A percentile compares a stretch with the other conserved stretches of the same genome.
Evolutionary conservation across 2,888 invertebrate genomes (phyloP).

Genomic region (Hanleya hanleyi): DNA sequence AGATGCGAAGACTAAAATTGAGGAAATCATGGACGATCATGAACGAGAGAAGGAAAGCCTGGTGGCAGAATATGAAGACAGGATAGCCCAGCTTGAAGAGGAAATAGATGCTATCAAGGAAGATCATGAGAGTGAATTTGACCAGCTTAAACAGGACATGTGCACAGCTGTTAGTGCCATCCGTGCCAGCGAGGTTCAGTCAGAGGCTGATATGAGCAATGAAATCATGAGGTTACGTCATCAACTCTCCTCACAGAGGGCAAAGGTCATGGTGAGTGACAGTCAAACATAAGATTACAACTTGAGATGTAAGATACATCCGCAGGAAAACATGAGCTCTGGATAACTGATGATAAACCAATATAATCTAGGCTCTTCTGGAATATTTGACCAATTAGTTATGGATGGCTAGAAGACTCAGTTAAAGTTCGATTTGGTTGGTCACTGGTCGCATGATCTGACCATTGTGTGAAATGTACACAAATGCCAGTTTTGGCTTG

Average conservation of each 20-base stretch:
- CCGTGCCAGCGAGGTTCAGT: slow-evolving; percentile 59
- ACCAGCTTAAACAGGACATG: slow-evolving; percentile 70
- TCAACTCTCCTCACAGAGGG: slow-evolving; percentile 55
- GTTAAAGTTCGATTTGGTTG: too few species aligned
- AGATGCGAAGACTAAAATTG: slow-evolving; percentile 36
- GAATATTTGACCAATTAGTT: too few species aligned
- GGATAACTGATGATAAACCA: too few species aligned
- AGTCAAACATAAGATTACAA: too few species aligned
- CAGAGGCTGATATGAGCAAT: slow-evolving; percentile 50
- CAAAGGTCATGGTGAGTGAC: slow-evolving; percentile 51
- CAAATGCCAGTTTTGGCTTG: too few species aligned
- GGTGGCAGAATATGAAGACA: slow-evolving; percentile 52
- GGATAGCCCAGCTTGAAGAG: slow-evolving; percentile 36
- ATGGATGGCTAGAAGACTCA: too few species aligned
- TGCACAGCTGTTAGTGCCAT: slow-evolving; percentile 73
- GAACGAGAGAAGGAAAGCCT: slow-evolving; percentile 53
- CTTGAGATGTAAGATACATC: too few species aligned
- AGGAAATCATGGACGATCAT: slow-evolving; percentile 53
- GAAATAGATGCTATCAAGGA: slow-evolving; percentile 48
- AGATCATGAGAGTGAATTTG: slow-evolving; percentile 71
- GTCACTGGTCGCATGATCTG: too few species aligned
- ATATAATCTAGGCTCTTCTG: too few species aligned
- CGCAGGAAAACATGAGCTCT: too few species aligned
- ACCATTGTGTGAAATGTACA: too few species aligned
- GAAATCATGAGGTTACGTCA: slow-evolving; percentile 52